Base-by-base conservation (phyloP, 1,140 invertebrate genomes). In the Pseudomyrmex dendroicus region DNA sequence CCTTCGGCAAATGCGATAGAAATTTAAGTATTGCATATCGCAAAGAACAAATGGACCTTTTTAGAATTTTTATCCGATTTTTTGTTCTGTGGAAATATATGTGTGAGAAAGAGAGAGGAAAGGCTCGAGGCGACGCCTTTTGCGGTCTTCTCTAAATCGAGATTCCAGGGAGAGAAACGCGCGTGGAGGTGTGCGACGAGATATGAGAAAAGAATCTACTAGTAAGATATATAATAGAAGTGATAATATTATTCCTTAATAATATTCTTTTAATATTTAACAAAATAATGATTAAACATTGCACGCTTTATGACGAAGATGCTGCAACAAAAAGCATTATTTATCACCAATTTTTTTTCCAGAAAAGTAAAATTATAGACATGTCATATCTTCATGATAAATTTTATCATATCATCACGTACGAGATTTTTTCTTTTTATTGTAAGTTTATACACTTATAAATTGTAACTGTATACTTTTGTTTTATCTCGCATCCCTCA, bases 321-420 rank as follows among this genome's bases (percentile, higher is more conserved):
- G 57, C 22, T 35, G 0, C 35, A 35, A 35, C 35, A 35, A 35
- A 0, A 35, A 35, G 35, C 35, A 35, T 35, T 35, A 25, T 25
- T 25, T 25, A 1, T 35, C 7, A 35, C 5, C 0, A 48, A 63
- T 74, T 20, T 35, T 10, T 8, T 12, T 52, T 13, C 20, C 46
- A 61, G 15, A 74, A 50, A n/a, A 7, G 44, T 62, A 7, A 3
- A 52, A 8, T 22, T 62, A 62, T 25, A 12, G 10, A n/a, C 2
- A 25, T 48, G 25, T 2, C 17, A 62, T 62, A 62, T 62, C 20
- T 59, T 59, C 17, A 5, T 10, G 2, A 63, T 74, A 63, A 63
- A 74, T 74, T 63, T 48, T 35, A 22, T 54, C 63, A 20, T 50
- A 74, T 74, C 50, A 74, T 63, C 72, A 62, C 62, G 44, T n/a